Conservation (phyloP, 2,888 invertebrate genomes). For the Cephus rjabovi region DNA sequence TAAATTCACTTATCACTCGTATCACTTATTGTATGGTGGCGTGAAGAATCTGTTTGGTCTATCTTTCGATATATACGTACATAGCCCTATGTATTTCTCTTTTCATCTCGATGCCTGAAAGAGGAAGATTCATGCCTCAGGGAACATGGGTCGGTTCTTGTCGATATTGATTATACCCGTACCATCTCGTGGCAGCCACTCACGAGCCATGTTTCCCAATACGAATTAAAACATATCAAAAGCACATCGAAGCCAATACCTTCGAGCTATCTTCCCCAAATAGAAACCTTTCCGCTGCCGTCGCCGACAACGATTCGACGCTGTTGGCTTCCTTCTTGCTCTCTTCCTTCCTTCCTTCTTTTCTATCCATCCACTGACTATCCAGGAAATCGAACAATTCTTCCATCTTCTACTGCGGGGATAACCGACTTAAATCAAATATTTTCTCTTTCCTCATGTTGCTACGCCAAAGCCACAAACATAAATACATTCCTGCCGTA, state of each 20-base stretch:
- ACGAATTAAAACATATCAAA: slow-evolving; percentile 52
- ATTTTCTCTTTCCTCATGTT: neutral
- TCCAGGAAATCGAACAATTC: neutral
- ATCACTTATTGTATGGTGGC: neutral
- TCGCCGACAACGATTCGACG: neutral
- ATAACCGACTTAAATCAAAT: neutral
- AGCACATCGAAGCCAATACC: slow-evolving; percentile 32
- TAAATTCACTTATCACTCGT: slow-evolving; percentile 17
- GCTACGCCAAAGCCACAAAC: neutral
- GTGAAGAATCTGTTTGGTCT: neutral
- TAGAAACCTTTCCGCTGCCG: neutral
- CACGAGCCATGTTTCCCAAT: slow-evolving; percentile 39
- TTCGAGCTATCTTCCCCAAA: slow-evolving; percentile 13
- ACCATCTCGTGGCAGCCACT: slow-evolving; percentile 19
- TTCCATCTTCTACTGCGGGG: neutral
- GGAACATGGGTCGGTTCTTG: slow-evolving; percentile 18
- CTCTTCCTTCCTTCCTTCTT: neutral
- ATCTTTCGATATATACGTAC: neutral
- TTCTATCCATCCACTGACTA: neutral
- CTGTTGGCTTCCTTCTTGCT: neutral
- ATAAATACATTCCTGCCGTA: neutral
- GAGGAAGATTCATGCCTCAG: slow-evolving; percentile 24
- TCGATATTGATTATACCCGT: slow-evolving; percentile 2
- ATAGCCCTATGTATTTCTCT: neutral
- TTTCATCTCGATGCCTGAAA: neutral